These are phyloP conservation scores for Coracopsis vasa DNA, from an alignment of 2,113 vertebrate species.

Conservation along the genomic window DNA sequence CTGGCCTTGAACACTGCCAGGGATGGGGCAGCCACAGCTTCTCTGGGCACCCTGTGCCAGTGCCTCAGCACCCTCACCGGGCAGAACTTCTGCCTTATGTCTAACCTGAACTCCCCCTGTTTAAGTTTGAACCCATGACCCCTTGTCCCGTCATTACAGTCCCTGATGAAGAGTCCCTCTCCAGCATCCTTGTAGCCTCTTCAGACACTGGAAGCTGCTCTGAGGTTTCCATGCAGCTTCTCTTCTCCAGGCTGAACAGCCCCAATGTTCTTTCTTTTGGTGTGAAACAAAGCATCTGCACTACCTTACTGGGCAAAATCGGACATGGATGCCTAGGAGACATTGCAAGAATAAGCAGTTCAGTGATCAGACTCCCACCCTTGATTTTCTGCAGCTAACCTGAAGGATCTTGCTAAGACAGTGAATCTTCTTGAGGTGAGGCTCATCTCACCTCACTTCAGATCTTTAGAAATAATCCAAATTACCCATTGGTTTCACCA, in stretches of 20 bases:
- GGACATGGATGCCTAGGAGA: not conserved
- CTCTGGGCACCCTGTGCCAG: not conserved
- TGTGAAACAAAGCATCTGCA: not conserved
- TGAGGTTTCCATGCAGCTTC: not conserved
- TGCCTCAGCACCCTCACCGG: not conserved
- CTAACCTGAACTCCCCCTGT: not conserved
- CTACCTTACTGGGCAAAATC: not conserved
- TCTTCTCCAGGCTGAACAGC: not conserved
- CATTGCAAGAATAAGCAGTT: fast-evolving
- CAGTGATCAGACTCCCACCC: not conserved
- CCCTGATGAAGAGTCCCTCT: not conserved
- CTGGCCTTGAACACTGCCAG: not conserved
- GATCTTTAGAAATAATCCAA: not conserved
- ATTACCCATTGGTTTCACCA: not conserved
- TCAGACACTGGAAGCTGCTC: not conserved
- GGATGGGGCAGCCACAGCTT: not conserved
- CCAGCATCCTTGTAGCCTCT: not conserved
- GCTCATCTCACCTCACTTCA: not conserved
- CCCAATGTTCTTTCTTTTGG: not conserved
- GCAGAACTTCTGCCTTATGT: not conserved
- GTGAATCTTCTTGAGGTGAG: not conserved
- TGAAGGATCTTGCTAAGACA: not conserved
- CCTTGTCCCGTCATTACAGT: not conserved
- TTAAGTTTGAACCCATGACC: not conserved
- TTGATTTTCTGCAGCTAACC: not conserved